These are phyloP conservation scores for Karalla daura DNA, from an alignment of 2,797 vertebrate species.

Conservation along the genomic window DNA sequence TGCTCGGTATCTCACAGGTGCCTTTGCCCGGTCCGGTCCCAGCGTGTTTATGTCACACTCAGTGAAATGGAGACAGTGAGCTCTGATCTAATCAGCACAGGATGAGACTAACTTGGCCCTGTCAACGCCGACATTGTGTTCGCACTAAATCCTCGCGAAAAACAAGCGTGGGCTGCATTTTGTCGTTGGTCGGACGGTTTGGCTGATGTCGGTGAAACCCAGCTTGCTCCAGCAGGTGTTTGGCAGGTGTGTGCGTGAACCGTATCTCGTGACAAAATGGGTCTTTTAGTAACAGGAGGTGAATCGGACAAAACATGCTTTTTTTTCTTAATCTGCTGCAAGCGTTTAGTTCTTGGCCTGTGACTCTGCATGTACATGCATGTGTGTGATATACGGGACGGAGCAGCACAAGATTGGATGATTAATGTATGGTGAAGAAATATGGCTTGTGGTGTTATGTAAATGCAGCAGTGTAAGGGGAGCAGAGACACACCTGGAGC, in stretches of 20 bases:
- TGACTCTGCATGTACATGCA: constrained; percentile 4
- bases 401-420: background rate
- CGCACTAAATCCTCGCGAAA: constrained; percentile 21
- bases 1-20: background rate
- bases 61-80: constrained; percentile 23
- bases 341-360: no score
- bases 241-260: constrained; percentile 19
- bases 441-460: constrained; percentile 21
- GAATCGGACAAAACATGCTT: constrained; percentile 30
- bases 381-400: background rate
- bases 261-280: background rate
- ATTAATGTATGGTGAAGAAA: constrained; percentile 4
- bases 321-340: no score
- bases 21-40: background rate
- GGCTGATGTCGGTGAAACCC: constrained; percentile 27
- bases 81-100: constrained; percentile 50
- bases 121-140: constrained; percentile 40
- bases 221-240: background rate
- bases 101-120: constrained; percentile 37
- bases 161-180: constrained; percentile 1
- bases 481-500: constrained; percentile 44
- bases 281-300: background rate
- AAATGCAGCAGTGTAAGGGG: constrained; percentile 13
- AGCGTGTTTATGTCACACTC: constrained; percentile 38
- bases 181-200: constrained; percentile 32